phyloP scores from a whole-genome alignment of 2,113 vertebrate species.

The Mobula hypostoma region DNA sequence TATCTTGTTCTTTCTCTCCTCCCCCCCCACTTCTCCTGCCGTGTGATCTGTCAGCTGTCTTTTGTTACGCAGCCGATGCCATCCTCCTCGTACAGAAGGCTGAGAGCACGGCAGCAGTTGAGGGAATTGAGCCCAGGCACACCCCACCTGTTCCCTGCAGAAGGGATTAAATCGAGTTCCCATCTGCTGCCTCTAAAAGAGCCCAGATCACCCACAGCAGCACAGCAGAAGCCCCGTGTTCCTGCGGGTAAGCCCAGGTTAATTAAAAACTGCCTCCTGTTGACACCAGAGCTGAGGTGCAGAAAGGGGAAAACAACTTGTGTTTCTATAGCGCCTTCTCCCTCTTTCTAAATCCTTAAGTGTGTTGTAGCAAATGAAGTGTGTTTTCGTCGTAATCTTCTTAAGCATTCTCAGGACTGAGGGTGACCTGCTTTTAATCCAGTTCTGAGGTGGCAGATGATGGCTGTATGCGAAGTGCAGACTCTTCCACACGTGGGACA shows the following conservation, averaged over 20 bases:
- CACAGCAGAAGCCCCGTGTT: background rate
- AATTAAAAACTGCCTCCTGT: background rate
- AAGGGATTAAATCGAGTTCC: slow-evolving; percentile 21
- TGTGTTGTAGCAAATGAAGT: no score
- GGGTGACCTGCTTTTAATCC: no score
- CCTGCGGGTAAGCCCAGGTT: slow-evolving; percentile 1
- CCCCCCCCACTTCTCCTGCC: no score
- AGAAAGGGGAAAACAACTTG: background rate
- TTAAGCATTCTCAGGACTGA: no score
- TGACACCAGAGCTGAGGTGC: background rate
- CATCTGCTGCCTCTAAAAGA: background rate
- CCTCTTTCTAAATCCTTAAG: no score
- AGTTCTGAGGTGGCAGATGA: no score
- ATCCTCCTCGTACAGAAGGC: background rate
- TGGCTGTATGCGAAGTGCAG: no score
- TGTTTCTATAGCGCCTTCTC: no score
- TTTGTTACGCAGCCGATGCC: background rate
- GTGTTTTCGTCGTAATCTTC: no score
- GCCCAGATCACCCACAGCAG: background rate
- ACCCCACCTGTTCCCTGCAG: slow-evolving; percentile 15
- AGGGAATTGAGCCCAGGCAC: slow-evolving; percentile 20
- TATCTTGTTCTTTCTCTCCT: no score
- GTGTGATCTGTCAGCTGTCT: slow-evolving; percentile 28
- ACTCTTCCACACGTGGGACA: no score
- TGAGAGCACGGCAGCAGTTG: background rate